Percentiles rank a stretch among this genome's conserved stretches.
phyloP scores from a whole-genome alignment of 2,797 vertebrate genomes.

The Zenarchopterus dispar region DNA sequence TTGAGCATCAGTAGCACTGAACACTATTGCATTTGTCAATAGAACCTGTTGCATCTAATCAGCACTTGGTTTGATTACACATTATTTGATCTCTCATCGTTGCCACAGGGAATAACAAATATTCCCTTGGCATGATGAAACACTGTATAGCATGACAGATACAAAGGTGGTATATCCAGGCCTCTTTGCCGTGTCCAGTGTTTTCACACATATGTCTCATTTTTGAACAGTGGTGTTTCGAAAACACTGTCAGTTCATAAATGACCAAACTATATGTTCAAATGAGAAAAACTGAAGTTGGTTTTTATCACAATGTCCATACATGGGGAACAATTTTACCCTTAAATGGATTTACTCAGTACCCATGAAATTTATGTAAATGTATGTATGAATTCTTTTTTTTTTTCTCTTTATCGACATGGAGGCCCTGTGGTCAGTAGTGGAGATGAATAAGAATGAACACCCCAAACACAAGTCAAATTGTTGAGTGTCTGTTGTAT shows the following conservation, averaged over 20 bases:
- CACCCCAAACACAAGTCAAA: constrained; percentile 64
- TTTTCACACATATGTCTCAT: constrained; percentile 1
- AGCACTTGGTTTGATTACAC: constrained; percentile 75
- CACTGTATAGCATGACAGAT: constrained; percentile 88
- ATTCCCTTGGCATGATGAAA: constrained; percentile 88
- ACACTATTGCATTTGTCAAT: constrained; percentile 70
- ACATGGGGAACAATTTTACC: constrained; percentile 64
- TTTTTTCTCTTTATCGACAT: constrained; percentile 62
- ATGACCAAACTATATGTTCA: constrained; percentile 37
- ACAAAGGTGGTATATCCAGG: constrained; percentile 74
- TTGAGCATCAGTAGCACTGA: constrained; percentile 63
- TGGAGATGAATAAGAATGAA: constrained; percentile 67
- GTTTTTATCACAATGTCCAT: constrained; percentile 34
- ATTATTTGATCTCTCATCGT: constrained; percentile 74
- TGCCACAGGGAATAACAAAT: constrained; percentile 60
- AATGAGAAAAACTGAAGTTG: constrained; percentile 41
- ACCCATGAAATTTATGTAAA: constrained; percentile 75
- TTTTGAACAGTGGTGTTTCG: constrained; percentile 25
- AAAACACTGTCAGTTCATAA: constrained; percentile 38
- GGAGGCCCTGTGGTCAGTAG: constrained; percentile 62
- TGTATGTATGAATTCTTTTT: constrained; percentile 77
- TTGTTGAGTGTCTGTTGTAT: constrained; percentile 63
- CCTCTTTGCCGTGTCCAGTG: constrained; percentile 30
- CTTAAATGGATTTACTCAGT: constrained; percentile 68
- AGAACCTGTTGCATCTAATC: constrained; percentile 78